Conservation (phyloP, 2,797 vertebrate genomes). For the Balearica regulorum region DNA sequence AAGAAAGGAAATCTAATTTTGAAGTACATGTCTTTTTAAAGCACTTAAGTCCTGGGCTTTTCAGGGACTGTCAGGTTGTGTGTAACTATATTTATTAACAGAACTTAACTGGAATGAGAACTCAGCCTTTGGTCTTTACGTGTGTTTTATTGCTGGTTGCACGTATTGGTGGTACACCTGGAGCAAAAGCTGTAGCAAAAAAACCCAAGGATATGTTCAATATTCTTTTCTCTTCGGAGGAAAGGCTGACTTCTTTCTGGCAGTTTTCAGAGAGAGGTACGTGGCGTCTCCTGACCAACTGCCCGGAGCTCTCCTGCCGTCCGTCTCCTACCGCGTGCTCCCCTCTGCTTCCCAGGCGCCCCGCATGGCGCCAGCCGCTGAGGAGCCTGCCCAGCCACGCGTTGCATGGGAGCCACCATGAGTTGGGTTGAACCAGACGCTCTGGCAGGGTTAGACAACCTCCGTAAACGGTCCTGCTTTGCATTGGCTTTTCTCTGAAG, state of each 20-base stretch:
- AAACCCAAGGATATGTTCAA: neutral
- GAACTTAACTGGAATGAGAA: neutral
- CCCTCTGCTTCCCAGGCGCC: neutral
- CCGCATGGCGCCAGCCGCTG: neutral
- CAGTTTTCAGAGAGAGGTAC: neutral
- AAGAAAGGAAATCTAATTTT: neutral
- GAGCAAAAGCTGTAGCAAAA: neutral
- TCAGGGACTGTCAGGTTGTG: neutral
- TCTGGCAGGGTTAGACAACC: neutral
- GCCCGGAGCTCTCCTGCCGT: neutral
- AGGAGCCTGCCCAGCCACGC: neutral
- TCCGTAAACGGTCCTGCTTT: neutral
- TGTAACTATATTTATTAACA: neutral
- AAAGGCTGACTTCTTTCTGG: neutral
- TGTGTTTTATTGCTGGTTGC: neutral
- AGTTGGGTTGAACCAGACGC: neutral
- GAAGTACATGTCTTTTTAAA: neutral
- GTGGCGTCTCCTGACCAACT: neutral
- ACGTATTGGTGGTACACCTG: neutral
- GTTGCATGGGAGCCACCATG: neutral
- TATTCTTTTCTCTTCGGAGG: neutral
- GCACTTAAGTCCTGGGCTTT: neutral
- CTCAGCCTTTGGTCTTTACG: neutral
- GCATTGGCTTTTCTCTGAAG: neutral
- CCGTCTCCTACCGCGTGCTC: neutral